These are phyloP conservation scores for Botia kubotai DNA, from an alignment of 2,797 vertebrate genomes.

Conservation along the genomic window DNA sequence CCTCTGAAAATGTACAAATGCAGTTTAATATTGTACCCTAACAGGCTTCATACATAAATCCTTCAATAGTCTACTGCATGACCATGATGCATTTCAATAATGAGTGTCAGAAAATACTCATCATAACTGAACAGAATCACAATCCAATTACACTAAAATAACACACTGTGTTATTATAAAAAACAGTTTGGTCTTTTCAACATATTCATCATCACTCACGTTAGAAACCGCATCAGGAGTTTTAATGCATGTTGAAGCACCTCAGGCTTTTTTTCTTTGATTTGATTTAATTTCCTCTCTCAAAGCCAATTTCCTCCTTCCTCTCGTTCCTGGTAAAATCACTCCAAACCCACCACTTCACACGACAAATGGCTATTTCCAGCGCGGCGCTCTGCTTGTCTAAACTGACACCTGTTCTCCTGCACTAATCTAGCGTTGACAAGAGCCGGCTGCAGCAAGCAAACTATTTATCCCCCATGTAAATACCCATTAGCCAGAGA, in stretches of 20 bases:
- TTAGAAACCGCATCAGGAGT: constrained; percentile 33
- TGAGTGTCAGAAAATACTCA: constrained; percentile 32
- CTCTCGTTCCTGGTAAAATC: constrained; percentile 26
- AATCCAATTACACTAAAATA: not conserved
- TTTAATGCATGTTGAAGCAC: constrained; percentile 51
- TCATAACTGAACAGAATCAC: constrained; percentile 27
- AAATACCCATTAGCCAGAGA: constrained; percentile 49
- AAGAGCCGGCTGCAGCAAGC: constrained; percentile 36
- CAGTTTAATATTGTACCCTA: not conserved
- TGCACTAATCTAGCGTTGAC: constrained; percentile 48
- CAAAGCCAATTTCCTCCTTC: constrained; percentile 56
- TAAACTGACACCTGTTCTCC: constrained; percentile 50
- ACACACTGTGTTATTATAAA: constrained; percentile 18
- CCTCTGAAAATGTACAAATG: not conserved
- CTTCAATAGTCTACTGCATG: not conserved
- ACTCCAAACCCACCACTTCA: constrained; percentile 36
- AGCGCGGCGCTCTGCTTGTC: constrained; percentile 27
- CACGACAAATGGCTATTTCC: constrained; percentile 35
- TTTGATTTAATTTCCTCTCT: constrained; percentile 58
- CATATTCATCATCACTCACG: constrained; percentile 9
- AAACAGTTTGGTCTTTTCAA: constrained; percentile 18
- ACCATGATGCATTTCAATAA: constrained; percentile 20
- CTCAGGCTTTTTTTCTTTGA: constrained; percentile 35
- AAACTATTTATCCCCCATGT: constrained; percentile 48
- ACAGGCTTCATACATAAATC: not conserved